Evolutionary conservation across 92 coral and sea anemone species (phyloP).

Genomic region (Ricordea florida): DNA sequence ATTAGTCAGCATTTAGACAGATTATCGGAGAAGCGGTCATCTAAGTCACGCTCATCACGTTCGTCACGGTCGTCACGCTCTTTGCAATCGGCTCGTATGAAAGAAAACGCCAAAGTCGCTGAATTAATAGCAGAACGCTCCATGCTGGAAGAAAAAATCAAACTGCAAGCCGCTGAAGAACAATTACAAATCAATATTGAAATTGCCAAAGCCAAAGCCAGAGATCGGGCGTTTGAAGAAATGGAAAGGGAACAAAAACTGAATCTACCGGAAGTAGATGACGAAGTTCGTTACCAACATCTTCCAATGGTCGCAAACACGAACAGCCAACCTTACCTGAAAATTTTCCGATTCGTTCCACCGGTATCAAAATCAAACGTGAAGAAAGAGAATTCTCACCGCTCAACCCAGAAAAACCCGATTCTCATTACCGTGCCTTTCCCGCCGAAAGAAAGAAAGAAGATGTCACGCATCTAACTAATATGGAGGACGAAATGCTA

Average conservation of each 20-base stretch:
- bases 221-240: conserved; percentile 6
- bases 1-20: neutral
- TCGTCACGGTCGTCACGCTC: conserved; percentile 1
- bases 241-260: neutral
- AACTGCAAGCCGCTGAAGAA: conserved; percentile 14
- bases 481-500: neutral
- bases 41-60: neutral
- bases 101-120: conserved; percentile 9
- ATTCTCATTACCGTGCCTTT: neutral
- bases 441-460: neutral
- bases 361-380: conserved; percentile 1
- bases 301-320: neutral
- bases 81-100: conserved; percentile 1
- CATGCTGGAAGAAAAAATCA: neutral
- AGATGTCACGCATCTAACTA: neutral
- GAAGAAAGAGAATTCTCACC: neutral
- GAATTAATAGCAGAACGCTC: conserved; percentile 8
- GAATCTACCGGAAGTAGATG: neutral
- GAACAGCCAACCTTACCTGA: conserved; percentile 7
- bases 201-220: conserved; percentile 5
- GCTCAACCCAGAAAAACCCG: neutral
- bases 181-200: neutral
- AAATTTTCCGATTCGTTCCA: neutral
- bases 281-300: neutral
- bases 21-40: conserved; percentile 4